phyloP scores from a whole-genome alignment of 2,797 vertebrate species.

The Bothrops alternatus region DNA sequence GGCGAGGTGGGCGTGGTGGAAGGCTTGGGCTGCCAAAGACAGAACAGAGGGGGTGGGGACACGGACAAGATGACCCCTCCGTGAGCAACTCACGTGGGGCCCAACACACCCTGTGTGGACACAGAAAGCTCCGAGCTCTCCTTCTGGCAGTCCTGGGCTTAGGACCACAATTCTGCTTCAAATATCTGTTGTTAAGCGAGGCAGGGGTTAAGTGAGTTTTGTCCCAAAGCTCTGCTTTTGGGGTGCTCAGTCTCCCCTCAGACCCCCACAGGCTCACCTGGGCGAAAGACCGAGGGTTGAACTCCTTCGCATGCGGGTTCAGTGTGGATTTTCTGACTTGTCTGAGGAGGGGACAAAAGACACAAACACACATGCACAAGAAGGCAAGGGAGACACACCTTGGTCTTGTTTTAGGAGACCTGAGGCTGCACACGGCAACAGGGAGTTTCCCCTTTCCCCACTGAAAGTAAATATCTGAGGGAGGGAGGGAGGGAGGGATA shows the following conservation, averaged over 20 bases:
- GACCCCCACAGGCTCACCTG: constrained; percentile 85
- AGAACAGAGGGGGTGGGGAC: background rate
- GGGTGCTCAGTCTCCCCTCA: background rate
- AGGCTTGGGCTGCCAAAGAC: constrained; percentile 87
- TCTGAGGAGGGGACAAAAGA: constrained; percentile 68
- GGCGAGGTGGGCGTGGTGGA: constrained; percentile 95
- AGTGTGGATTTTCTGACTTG: constrained; percentile 98
- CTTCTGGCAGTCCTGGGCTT: background rate
- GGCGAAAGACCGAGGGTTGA: constrained; percentile 92
- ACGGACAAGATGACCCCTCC: background rate
- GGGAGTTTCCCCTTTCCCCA: background rate
- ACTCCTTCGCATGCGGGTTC: constrained; percentile 98
- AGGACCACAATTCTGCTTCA: too few species aligned
- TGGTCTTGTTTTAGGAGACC: background rate
- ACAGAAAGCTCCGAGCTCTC: background rate
- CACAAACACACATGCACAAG: background rate
- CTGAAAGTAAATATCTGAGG: too few species aligned
- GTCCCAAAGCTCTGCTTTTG: background rate
- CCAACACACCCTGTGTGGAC: background rate
- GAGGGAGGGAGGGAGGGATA: too few species aligned
- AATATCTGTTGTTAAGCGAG: too few species aligned
- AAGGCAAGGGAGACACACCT: background rate
- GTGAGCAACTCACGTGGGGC: background rate
- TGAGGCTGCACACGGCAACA: too few species aligned
- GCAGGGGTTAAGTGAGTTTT: too few species aligned